Evolutionary conservation across 2,888 invertebrate genomes (phyloP).

Genomic region (Cosmopolites sordidus): DNA sequence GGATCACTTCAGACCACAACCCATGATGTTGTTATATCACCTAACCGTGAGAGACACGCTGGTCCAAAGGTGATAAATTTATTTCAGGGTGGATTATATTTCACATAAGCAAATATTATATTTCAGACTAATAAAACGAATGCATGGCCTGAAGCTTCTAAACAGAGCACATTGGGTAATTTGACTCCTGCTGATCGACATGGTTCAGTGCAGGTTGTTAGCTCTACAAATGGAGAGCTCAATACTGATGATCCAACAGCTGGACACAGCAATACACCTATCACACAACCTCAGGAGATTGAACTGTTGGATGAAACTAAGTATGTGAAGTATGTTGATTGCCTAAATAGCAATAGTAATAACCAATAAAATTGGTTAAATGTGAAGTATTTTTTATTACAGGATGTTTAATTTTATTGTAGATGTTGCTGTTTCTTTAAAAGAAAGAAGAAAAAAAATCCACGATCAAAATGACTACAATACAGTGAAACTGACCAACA

Average conservation of each 20-base stretch:
- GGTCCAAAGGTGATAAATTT: conserved; percentile 68
- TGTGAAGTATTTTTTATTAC: neutral
- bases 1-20: conserved; percentile 89
- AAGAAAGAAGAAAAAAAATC: conserved; percentile 94
- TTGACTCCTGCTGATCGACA: conserved; percentile 93
- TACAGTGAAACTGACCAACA: conserved; percentile 50
- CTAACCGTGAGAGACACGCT: conserved; percentile 66
- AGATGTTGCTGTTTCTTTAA: conserved; percentile 99
- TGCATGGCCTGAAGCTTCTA: conserved; percentile 58
- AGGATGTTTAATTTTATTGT: conserved; percentile 43
- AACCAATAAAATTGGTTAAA: conserved; percentile 35
- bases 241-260: conserved; percentile 94
- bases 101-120: too few species aligned
- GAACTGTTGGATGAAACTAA: conserved; percentile 97
- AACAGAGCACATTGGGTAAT: conserved; percentile 76
- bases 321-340: conserved; percentile 58
- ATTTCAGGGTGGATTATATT: too few species aligned
- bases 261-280: conserved; percentile 95
- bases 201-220: conserved; percentile 97
- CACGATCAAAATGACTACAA: conserved; percentile 50
- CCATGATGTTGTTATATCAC: conserved; percentile 86
- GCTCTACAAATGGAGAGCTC: conserved; percentile 94
- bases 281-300: conserved; percentile 87
- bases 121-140: conserved; percentile 60
- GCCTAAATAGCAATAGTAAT: too few species aligned